Percentiles rank a stretch among this genome's conserved stretches.
Conservation (phyloP, 2,797 vertebrate genomes). For the Acanthornis magna region DNA sequence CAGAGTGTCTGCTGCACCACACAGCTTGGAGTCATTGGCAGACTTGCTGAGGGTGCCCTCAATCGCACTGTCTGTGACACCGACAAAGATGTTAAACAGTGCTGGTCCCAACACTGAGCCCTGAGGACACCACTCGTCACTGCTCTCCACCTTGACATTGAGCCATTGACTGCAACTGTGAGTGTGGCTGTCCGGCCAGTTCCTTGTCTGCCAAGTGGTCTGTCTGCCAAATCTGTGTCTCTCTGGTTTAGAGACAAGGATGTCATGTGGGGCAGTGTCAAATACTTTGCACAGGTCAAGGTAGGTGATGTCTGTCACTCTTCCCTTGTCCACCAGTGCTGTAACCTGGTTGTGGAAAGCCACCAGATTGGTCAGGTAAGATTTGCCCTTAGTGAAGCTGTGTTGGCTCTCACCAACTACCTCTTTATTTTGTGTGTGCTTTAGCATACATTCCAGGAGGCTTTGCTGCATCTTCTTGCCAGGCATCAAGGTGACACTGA, state of each 20-base stretch:
- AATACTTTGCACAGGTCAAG: not conserved
- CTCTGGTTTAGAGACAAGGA: not conserved
- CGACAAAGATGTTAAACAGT: accelerated
- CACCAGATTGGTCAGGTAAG: not conserved
- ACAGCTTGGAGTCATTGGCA: not conserved
- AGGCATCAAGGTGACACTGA: not conserved
- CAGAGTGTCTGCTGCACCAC: too few relatives aligned
- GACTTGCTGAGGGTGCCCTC: not conserved
- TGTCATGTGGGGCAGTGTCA: accelerated
- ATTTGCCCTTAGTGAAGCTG: not conserved
- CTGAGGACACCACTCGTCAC: accelerated
- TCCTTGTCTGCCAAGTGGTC: not conserved
- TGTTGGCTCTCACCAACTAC: not conserved
- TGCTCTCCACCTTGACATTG: not conserved
- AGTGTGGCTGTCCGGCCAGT: not conserved
- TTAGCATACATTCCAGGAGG: not conserved
- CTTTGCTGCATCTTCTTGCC: not conserved
- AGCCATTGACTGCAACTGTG: not conserved
- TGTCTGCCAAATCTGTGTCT: accelerated
- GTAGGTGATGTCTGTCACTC: not conserved
- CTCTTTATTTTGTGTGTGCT: not conserved
- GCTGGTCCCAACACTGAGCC: accelerated
- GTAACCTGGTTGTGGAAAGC: not conserved
- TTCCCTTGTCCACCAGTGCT: not conserved
- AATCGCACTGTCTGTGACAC: accelerated